Evolutionary conservation across 2,888 invertebrate genomes (phyloP), one percentile per base, ranked within the genome.

Genomic region (Magallana nippona): DNA sequence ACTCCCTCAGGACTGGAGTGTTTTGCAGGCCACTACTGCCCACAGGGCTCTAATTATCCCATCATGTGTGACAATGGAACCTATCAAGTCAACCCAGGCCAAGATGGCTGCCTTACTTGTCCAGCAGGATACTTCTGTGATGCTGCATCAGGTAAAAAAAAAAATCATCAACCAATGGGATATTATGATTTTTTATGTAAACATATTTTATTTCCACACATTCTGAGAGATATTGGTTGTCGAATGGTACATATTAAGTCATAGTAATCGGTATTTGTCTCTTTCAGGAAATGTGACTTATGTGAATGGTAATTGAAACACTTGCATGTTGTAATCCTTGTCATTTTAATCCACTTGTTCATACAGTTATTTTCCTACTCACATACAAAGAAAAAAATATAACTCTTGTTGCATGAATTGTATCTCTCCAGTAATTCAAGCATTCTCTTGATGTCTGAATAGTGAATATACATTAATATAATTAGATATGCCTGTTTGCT

Each of bases 101-200:
- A 89, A 55, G 88, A 87, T 55, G 55, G 71, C 56, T 93, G 93
- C 85, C 87, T 89, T 10, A 83, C 86, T 79, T 93, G 93, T 85
- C 92, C 93, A 11, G 86, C 90, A 32, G 93, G 93, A 8, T 93
- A 91, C 87, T 93, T 89, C 85, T 92, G 92, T 86, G 90, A 92
- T 84, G 81, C 89, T 5, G 55, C 84, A 63, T 83, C 82, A 86
- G 89, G 89, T 89, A 82, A 63, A 44, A 3, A 44, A 44, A 44
- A 0, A 44, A 44, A 5, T 44, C 44, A 8, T 8, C 44, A 44
- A 8, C 8, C 44, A 44, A 8, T 44, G 44, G 0, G 44, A 44
- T 5, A 8, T 44, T 44, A 44, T 44, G 8, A 44, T 44, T 44
- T 8, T 44, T 0, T 44, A 44, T 44, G 0, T 8, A 44, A 10